Evolutionary conservation across 2,113 vertebrate species (phyloP).

Genomic region (Cacatua alba): DNA sequence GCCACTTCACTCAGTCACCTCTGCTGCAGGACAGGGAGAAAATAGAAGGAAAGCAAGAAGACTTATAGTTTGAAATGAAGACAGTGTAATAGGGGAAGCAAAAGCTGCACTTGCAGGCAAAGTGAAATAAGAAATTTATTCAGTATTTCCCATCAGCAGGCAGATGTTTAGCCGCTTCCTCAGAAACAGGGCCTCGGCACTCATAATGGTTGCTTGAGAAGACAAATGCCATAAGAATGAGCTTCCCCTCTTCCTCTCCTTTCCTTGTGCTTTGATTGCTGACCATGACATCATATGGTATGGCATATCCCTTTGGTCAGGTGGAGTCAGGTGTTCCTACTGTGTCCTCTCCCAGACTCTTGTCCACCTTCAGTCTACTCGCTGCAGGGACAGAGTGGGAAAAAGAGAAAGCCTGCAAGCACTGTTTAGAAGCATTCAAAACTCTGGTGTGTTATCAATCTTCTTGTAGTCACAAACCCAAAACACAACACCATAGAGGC

Average conservation of each 20-base stretch:
- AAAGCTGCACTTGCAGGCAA: background rate
- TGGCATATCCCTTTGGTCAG: background rate
- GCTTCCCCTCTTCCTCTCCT: background rate
- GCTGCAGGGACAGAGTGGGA: accelerated
- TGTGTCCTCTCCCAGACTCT: background rate
- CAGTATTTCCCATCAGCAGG: background rate
- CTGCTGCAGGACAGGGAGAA: accelerated
- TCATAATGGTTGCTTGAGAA: background rate
- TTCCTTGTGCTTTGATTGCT: background rate
- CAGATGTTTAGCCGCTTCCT: background rate
- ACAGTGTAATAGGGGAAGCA: background rate
- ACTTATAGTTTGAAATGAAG: background rate
- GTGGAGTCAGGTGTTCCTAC: background rate
- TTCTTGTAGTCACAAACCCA: background rate
- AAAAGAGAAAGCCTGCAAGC: background rate
- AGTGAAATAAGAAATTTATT: background rate
- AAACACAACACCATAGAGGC: background rate
- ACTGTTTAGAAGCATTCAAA: background rate
- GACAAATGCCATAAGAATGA: accelerated
- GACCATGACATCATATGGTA: background rate
- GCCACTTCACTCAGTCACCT: background rate
- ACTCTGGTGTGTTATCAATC: background rate
- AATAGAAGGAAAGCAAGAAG: background rate
- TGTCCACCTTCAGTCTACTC: background rate
- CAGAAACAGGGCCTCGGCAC: background rate